Evolutionary conservation across 2,888 invertebrate genomes (phyloP).

Genomic region (Onchidella celtica): DNA sequence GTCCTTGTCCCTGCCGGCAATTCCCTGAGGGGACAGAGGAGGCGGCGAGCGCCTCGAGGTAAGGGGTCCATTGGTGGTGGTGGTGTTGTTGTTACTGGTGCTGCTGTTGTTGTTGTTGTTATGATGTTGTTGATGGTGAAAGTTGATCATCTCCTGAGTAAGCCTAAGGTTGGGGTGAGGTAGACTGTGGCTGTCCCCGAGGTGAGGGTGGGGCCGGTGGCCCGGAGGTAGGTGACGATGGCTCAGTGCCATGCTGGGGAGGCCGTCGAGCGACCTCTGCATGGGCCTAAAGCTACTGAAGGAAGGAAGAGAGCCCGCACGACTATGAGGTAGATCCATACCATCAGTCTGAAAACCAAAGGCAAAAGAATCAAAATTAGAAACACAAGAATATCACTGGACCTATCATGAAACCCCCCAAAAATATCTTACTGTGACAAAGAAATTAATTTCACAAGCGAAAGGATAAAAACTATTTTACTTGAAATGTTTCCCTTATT

Average conservation of each 20-base stretch:
- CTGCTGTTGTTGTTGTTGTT: conserved; percentile 27
- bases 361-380: background rate
- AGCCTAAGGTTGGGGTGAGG: conserved; percentile 53
- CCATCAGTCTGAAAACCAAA: conserved; percentile 34
- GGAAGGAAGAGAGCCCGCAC: conserved; percentile 49
- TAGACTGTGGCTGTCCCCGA: conserved; percentile 54
- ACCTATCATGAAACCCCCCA: too few relatives aligned
- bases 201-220: conserved; percentile 36
- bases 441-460: too few relatives aligned
- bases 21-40: conserved; percentile 70
- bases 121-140: conserved; percentile 41
- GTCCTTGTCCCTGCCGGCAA: conserved; percentile 65
- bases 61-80: conserved; percentile 59
- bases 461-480: too few relatives aligned
- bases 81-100: conserved; percentile 17
- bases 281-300: conserved; percentile 52
- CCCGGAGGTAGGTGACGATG: conserved; percentile 29
- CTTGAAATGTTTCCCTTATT: too few relatives aligned
- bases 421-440: too few relatives aligned
- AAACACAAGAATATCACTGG: too few relatives aligned
- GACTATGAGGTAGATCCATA: conserved; percentile 26
- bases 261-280: conserved; percentile 26
- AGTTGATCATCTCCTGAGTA: conserved; percentile 48
- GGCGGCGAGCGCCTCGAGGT: conserved; percentile 71
- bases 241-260: conserved; percentile 32